Percentiles rank a stretch among this genome's conserved stretches.
phyloP scores from a whole-genome alignment of 2,113 vertebrate genomes.

The Laticauda colubrina region DNA sequence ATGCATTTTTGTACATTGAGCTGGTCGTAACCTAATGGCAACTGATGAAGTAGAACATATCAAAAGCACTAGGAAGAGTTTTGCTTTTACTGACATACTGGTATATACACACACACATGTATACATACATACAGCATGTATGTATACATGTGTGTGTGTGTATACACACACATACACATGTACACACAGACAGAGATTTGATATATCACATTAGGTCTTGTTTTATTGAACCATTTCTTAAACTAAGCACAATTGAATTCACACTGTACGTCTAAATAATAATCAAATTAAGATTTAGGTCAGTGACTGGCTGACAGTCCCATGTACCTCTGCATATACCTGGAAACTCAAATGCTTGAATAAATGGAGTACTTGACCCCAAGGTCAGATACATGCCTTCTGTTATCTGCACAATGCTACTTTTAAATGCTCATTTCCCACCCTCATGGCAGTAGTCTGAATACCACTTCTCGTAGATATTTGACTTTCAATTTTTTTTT shows the following conservation, averaged over 20 bases:
- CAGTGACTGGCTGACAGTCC: neutral
- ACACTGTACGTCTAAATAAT: neutral
- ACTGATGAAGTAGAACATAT: neutral
- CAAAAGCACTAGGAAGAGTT: neutral
- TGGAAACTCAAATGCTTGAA: neutral
- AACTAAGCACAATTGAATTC: neutral
- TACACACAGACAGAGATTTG: neutral
- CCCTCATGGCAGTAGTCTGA: neutral
- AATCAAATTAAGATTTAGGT: neutral
- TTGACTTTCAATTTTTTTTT: constrained; percentile 35
- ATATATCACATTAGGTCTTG: neutral
- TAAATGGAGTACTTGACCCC: neutral
- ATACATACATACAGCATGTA: too few relatives aligned
- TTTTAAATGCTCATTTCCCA: neutral
- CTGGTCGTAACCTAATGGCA: neutral
- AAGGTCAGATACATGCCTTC: neutral
- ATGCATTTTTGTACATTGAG: neutral
- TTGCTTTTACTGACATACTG: neutral
- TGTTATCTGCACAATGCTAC: neutral
- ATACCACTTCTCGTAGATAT: constrained; percentile 20
- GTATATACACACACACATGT: neutral
- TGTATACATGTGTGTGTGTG: too few relatives aligned
- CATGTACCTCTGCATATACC: neutral
- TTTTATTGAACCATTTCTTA: neutral
- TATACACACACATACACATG: neutral